Conservation (phyloP, 1,140 invertebrate species). For the Calephelis virginiensis region DNA sequence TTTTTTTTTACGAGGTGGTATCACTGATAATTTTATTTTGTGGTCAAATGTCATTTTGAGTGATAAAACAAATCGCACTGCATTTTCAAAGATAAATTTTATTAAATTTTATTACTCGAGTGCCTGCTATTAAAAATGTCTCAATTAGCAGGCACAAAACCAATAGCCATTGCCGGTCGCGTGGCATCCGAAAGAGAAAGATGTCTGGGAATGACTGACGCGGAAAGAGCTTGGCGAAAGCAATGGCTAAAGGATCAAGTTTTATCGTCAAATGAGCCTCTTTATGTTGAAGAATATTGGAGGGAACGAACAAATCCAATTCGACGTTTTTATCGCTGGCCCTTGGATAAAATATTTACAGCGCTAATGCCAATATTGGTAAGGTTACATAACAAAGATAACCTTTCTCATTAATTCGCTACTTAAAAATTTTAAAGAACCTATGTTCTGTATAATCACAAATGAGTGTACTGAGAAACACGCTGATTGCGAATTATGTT, state of each 20-base stretch:
- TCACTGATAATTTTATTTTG: too few species aligned
- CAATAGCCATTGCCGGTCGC: constrained; percentile 87
- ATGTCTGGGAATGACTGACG: constrained; percentile 88
- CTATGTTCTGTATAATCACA: too few species aligned
- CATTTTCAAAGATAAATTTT: too few species aligned
- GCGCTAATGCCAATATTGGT: constrained; percentile 80
- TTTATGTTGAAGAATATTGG: constrained; percentile 82
- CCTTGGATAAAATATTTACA: constrained; percentile 82
- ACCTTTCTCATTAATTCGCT: constrained; percentile 27
- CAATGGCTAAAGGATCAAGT: constrained; percentile 91
- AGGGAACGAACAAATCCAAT: constrained; percentile 87
- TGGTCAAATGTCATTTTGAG: too few species aligned
- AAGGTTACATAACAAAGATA: constrained; percentile 66
- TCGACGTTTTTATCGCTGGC: constrained; percentile 85
- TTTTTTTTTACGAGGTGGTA: too few species aligned
- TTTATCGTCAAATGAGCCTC: constrained; percentile 85
- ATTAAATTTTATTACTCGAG: not conserved
- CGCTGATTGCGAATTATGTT: too few species aligned
- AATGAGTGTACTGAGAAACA: too few species aligned
- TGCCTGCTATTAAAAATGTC: constrained; percentile 46
- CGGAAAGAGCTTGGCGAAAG: constrained; percentile 89
- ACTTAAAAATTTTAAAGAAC: too few species aligned
- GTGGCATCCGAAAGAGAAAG: constrained; percentile 86
- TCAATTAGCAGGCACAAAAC: constrained; percentile 73
- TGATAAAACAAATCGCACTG: too few species aligned